Evolutionary conservation across 2,888 invertebrate species (phyloP).

Genomic region (Cremastinae sp.): DNA sequence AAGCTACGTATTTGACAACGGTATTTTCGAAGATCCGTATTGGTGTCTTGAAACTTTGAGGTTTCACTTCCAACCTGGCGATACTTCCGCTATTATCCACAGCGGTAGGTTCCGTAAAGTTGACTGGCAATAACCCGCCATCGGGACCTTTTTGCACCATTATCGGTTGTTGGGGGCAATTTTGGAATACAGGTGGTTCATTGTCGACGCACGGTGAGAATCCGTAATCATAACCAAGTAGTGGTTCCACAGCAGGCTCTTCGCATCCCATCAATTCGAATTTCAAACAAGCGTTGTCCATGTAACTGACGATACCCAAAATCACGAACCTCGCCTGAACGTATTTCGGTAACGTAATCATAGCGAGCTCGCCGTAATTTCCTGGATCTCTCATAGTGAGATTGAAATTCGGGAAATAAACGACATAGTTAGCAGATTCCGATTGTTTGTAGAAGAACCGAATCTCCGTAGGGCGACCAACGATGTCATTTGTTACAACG

Average conservation of each 20-base stretch:
- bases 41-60: conserved; percentile 94
- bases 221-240: conserved; percentile 95
- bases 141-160: conserved; percentile 93
- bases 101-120: conserved; percentile 96
- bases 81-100: conserved; percentile 98
- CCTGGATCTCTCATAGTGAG: conserved; percentile 97
- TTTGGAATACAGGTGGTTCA: conserved; percentile 97
- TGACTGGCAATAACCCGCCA: conserved; percentile 93
- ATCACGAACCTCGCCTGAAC: conserved; percentile 97
- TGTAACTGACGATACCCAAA: conserved; percentile 96
- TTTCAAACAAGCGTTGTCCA: conserved; percentile 97
- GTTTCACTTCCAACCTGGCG: conserved; percentile 94
- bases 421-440: conserved; percentile 96
- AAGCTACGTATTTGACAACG: conserved; percentile 96
- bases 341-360: conserved; percentile 96
- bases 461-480: conserved; percentile 97
- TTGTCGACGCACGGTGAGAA: conserved; percentile 97
- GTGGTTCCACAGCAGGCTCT: conserved; percentile 89
- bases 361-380: conserved; percentile 97
- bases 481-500: conserved; percentile 96
- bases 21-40: conserved; percentile 94
- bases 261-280: conserved; percentile 98
- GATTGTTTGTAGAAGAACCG: conserved; percentile 98
- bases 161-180: conserved; percentile 96
- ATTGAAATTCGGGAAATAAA: conserved; percentile 98